Evolutionary conservation across 2,888 invertebrate genomes (phyloP), one percentile per base, ranked within the genome.

Genomic region (Shargacucullia verbasci): DNA sequence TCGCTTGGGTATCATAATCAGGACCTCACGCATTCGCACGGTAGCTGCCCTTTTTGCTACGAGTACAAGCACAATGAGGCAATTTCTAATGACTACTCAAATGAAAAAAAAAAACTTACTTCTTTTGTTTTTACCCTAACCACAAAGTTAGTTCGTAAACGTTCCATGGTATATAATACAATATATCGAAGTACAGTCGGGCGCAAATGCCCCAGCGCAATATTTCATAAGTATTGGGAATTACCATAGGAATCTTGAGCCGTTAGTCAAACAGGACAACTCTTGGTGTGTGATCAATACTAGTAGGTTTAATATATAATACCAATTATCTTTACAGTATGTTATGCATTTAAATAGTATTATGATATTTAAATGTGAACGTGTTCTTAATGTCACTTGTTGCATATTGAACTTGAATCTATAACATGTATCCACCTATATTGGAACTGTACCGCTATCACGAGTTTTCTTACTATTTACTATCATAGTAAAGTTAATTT

Each of bases 211-310:
- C 55, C 61, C 43, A 66, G 73, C 64, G 64, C 65, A 66, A 73
- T 72, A 68, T 71, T 61, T 48, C 65, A 62, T 65, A 67, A 65
- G 63, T 65, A 67, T 70, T 61, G n/a, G 70, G 27, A 83, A 92
- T 91, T 91, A 87, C 83, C 92, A 91, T 92, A 86, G 84, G 85
- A 84, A 89, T 89, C 85, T 66, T 52, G 56, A 41, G 61, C 77
- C 80, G 81, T 90, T 87, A 81, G 73, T 86, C 84, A 84, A 78
- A 67, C 62, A 62, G 41, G 58, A 49, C 20, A 15, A 46, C 39
- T 49, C 3, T 43, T 14, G 47, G 12, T 53, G 31, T 54, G 14
- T 53, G 52, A 14, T 62, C 25, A 2, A 31, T 49, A 53, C 52
- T 37, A 39, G 46, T 13, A 7, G 3, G n/a, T 57, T 38, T 37